Percentiles rank a stretch among this genome's conserved stretches.
phyloP scores from a whole-genome alignment of 2,888 invertebrate species.

The Drosophila borealis region DNA sequence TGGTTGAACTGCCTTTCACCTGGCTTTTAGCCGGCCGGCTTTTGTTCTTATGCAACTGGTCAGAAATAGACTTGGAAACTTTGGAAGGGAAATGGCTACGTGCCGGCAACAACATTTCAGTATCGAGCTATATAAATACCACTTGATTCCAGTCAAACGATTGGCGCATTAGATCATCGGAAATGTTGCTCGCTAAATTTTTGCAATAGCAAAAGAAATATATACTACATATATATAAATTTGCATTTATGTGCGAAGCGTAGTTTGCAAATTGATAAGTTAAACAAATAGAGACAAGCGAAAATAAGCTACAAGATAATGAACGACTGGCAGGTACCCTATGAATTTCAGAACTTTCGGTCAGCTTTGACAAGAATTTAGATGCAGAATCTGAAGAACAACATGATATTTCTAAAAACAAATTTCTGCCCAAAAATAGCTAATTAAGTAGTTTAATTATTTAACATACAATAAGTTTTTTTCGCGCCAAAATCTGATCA shows the following conservation, averaged over 20 bases:
- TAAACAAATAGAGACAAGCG: constrained; percentile 5
- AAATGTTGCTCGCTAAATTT: constrained; percentile 34
- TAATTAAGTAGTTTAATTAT: too few relatives aligned
- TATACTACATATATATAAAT: constrained; percentile 41
- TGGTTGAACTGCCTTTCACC: constrained; percentile 28
- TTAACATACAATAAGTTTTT: too few relatives aligned
- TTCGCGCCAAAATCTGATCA: too few relatives aligned
- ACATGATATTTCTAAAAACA: too few relatives aligned
- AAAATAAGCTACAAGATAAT: background rate
- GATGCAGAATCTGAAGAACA: too few relatives aligned
- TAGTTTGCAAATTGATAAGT: constrained; percentile 43
- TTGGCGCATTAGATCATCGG: constrained; percentile 67
- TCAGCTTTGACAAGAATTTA: too few relatives aligned
- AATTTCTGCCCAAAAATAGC: too few relatives aligned
- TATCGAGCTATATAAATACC: constrained; percentile 13
- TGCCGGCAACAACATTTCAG: constrained; percentile 38
- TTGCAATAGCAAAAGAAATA: constrained; percentile 7
- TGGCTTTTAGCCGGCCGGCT: constrained; percentile 32
- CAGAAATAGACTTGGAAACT: constrained; percentile 33
- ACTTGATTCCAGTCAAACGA: constrained; percentile 55
- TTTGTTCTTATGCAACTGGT: constrained; percentile 22
- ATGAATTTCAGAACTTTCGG: too few relatives aligned
- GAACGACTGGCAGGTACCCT: constrained; percentile 18
- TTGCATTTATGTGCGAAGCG: constrained; percentile 69
- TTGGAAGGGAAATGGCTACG: constrained; percentile 55